Evolutionary conservation across 2,888 invertebrate genomes (phyloP).

Genomic region (Cerastoderma edule): DNA sequence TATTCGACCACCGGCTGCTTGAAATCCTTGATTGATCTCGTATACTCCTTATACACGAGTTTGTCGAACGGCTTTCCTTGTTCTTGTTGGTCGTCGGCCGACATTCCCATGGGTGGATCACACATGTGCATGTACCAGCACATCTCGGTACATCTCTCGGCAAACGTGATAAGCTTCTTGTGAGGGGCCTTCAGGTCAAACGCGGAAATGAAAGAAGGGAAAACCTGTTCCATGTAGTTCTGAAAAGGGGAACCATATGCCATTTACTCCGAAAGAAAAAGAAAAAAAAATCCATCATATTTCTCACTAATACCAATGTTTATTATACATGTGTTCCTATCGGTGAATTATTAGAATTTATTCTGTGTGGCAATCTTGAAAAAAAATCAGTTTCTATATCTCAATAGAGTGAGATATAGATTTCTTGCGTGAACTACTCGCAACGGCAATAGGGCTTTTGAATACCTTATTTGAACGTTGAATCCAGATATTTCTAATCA

Average conservation of each 20-base stretch:
- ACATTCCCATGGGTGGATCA: conserved; percentile 38
- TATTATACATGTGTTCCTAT: no score
- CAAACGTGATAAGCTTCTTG: neutral
- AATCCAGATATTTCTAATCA: no score
- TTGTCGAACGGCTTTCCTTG: conserved; percentile 12
- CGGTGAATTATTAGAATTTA: no score
- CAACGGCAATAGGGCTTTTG: no score
- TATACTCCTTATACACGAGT: conserved; percentile 30
- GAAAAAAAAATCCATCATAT: no score
- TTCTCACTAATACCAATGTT: no score
- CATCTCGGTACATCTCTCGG: conserved; percentile 33
- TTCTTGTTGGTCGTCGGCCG: conserved; percentile 1
- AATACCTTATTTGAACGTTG: no score
- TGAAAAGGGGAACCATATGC: conserved; percentile 6
- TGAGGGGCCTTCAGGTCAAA: neutral
- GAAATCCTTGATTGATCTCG: conserved; percentile 26
- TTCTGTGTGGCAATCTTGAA: no score
- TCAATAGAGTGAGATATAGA: no score
- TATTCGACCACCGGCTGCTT: conserved; percentile 25
- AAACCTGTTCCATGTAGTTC: neutral
- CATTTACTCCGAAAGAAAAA: no score
- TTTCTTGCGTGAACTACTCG: no score
- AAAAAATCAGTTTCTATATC: no score
- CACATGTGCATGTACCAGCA: conserved; percentile 44
- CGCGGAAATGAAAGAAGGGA: neutral